Percentiles rank a stretch among this genome's conserved stretches.
Conservation (phyloP, 2,888 invertebrate genomes). For the Acronicta psi region DNA sequence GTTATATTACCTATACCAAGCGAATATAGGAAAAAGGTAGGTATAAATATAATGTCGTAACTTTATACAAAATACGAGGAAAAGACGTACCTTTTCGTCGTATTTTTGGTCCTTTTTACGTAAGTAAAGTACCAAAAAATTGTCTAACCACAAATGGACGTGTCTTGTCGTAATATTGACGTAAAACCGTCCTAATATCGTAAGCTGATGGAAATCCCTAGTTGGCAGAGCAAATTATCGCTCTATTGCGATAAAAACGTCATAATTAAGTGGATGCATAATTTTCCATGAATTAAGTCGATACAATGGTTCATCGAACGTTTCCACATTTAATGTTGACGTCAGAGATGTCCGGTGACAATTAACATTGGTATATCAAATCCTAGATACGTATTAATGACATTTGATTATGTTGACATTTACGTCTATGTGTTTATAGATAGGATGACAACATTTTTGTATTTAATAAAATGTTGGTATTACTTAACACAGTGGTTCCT, state of each 20-base stretch:
- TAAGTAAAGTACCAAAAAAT: no score
- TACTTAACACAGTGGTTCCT: no score
- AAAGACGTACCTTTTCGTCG: no score
- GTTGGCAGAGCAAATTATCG: constrained; percentile 33
- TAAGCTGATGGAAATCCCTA: constrained; percentile 13
- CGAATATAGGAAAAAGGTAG: no score
- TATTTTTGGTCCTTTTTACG: no score
- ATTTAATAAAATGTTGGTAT: no score
- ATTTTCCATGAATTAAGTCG: constrained; percentile 43
- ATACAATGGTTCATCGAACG: constrained; percentile 26
- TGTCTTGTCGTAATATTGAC: constrained; percentile 1
- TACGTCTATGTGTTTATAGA: no score
- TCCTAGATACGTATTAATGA: constrained; percentile 8
- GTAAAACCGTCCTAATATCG: constrained; percentile 14
- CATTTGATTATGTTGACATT: no score
- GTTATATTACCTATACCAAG: no score
- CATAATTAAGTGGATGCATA: constrained; percentile 15
- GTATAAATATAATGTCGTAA: no score
- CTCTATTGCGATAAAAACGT: constrained; percentile 24
- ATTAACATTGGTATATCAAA: constrained; percentile 27
- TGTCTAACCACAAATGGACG: constrained; percentile 3
- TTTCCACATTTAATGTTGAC: background rate
- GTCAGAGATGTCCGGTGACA: background rate
- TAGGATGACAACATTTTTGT: no score
- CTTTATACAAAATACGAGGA: no score